Evolutionary conservation across 2,888 invertebrate species (phyloP), one percentile per base, ranked within the genome.

Genomic region (Torymus aiolomorphi): DNA sequence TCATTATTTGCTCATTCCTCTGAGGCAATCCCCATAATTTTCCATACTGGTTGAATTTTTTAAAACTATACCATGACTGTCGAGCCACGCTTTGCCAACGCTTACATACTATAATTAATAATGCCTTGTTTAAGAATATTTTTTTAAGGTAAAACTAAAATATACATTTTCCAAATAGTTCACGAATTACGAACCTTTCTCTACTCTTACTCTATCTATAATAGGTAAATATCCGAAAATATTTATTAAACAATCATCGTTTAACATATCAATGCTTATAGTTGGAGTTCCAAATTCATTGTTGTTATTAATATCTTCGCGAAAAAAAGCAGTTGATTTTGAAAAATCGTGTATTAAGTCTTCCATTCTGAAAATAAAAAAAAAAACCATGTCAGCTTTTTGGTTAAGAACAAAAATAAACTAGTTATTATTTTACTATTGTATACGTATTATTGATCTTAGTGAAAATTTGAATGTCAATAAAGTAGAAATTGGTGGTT

Each of bases 201-300:
- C 78, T 59, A 71, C 10, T n/a, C 78, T 76, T 51, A 78, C 62
- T 72, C 67, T 72, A 10, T 81, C 81, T 4, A 72, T 67, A 42
- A 81, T 81, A n/a, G 78, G 59, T 11, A 81, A 49, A 54, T 67
- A 67, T 49, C 76, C 71, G 2, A 81, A 74, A 57, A 81, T 67
- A 52, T 51, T 13, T 24, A 54, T 63, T 12, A 81, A 63, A 18
- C 81, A 81, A 18, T 81, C 81, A 42, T 67, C 57, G 42, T 74
- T 75, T 18, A 81, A 57, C 51, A 49, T n/a, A 49, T 76, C 11
- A 3, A 81, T 75, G 14, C 18, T 51, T 20, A 10, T 20, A 49
- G 31, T 31, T 31, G 31, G 2, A 31, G 12, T 31, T 66, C 59
- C 59, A 11, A 1, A 16, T n/a, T 18, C 14, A 42, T 31, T 18